A percentile compares a stretch with the other conserved stretches of the same genome.
Conservation (phyloP, 92 coral and sea anemone species). For the Virgularia gustaviana region DNA sequence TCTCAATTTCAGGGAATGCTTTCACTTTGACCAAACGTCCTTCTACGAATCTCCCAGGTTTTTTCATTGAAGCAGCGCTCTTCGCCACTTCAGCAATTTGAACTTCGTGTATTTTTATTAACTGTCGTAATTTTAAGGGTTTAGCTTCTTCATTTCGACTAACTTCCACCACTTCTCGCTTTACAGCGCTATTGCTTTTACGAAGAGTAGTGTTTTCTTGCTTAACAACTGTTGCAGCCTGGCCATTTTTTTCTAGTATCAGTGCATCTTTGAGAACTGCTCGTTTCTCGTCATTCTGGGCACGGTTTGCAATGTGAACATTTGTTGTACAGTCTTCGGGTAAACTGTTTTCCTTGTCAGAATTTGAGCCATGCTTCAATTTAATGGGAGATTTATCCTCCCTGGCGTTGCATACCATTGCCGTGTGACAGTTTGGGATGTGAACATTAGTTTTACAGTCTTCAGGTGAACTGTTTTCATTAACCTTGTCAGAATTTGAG, state of each 20-base stretch:
- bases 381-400: not conserved
- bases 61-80: conserved; percentile 59
- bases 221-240: not conserved
- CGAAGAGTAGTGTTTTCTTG: conserved; percentile 5
- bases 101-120: conserved; percentile 82
- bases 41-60: conserved; percentile 29
- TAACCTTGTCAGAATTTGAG: not conserved
- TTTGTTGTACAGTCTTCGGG: not conserved
- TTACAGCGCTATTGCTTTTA: not conserved
- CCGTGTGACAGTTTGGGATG: not conserved
- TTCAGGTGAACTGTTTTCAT: not conserved
- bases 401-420: not conserved
- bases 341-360: not conserved
- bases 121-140: conserved; percentile 81
- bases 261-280: not conserved
- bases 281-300: not conserved
- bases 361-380: not conserved
- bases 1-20: conserved; percentile 29
- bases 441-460: not conserved
- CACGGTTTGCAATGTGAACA: not conserved
- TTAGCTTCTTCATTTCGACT: conserved; percentile 57
- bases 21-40: conserved; percentile 41
- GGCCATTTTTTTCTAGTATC: not conserved
- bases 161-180: conserved; percentile 5
- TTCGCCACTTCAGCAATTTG: conserved; percentile 83